Evolutionary conservation across 1,140 invertebrate genomes (phyloP), one percentile per base, ranked within the genome.

Genomic region (Conus betulinus): DNA sequence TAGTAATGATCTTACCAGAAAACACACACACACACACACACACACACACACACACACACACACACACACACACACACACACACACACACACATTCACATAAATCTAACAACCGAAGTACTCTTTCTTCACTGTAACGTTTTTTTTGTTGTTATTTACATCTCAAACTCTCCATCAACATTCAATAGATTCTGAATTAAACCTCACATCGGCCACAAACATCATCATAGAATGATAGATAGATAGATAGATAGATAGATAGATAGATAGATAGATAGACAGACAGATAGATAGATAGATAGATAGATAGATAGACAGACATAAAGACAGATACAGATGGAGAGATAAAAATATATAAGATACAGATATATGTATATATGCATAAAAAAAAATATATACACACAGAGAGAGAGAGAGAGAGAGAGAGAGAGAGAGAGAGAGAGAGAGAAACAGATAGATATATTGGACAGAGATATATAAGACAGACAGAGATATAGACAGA

Each of bases 31-130:
- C 67, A 71, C 67, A 71, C 67, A 71, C 67, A 71, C 67, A 71
- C 67, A 71, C 67, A 71, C 67, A 71, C 67, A 71, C 67, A 71
- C 67, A 71, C 67, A 71, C 67, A 71, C 67, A 71, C 67, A 71
- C 67, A 23, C 67, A 71, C 67, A 71, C 67, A 71, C 67, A 71
- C 67, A 71, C 67, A 71, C 67, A 71, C 67, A 71, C 67, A 71
- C 67, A 71, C 67, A 71, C 67, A 23, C 67, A 71, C 67, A 71
- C 67, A 81, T 39, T 5, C 52, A 81, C 78, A 60, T 17, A 60
- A n/a, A n/a, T n/a, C n/a, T n/a, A n/a, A n/a, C n/a, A n/a, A n/a
- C n/a, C n/a, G n/a, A n/a, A n/a, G n/a, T n/a, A n/a, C n/a, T n/a
- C n/a, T n/a, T n/a, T n/a, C n/a, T n/a, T n/a, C n/a, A n/a, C n/a